Conservation (phyloP, 1,140 invertebrate species). For the Cherax destructor region DNA sequence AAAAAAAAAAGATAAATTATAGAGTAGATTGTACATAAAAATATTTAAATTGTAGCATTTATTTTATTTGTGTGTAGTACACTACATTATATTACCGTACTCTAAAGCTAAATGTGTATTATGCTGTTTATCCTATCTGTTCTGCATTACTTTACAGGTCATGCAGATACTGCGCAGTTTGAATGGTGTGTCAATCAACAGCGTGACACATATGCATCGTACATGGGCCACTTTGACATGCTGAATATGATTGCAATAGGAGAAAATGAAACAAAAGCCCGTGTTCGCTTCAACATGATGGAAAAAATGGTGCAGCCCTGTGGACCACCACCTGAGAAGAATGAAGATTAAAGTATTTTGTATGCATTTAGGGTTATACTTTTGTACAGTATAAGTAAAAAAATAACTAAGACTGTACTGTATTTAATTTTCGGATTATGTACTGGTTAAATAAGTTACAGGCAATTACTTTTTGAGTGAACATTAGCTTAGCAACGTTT, state of each 20-base stretch:
- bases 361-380: background rate
- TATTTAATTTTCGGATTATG: background rate
- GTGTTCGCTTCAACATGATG: constrained; percentile 96
- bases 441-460: no score
- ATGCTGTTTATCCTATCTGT: no score
- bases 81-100: no score
- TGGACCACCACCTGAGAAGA: constrained; percentile 96
- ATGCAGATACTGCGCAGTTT: constrained; percentile 95
- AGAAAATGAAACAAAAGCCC: constrained; percentile 97
- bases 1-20: no score
- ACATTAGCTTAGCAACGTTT: no score
- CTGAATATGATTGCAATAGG: constrained; percentile 94
- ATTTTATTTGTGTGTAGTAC: no score
- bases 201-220: constrained; percentile 95
- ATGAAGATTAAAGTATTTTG: constrained; percentile 65
- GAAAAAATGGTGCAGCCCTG: constrained; percentile 99
- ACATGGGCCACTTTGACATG: constrained; percentile 96
- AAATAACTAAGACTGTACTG: background rate
- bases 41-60: no score
- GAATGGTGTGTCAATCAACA: constrained; percentile 96
- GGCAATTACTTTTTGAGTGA: no score
- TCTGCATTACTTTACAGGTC: constrained; percentile 78
- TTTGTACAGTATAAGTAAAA: background rate
- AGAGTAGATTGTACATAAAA: no score
- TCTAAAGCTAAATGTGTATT: no score